Evolutionary conservation across 2,113 vertebrate species (phyloP).

Genomic region (Pituophis catenifer): DNA sequence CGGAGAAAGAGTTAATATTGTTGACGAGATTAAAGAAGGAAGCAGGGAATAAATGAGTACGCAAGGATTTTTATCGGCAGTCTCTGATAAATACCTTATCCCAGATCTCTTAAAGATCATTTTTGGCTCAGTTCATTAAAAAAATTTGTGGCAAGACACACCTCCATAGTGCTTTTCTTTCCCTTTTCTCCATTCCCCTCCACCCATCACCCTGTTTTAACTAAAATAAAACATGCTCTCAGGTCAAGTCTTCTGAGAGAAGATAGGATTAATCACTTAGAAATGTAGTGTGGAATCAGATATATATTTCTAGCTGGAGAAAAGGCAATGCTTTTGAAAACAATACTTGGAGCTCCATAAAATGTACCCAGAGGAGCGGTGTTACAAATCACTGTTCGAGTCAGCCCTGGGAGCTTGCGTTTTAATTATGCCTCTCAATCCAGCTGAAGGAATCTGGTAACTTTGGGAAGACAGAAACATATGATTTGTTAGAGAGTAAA

Average conservation of each 20-base stretch:
- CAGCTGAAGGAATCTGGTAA: constrained; percentile 20
- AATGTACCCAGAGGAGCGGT: constrained; percentile 37
- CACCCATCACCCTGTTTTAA: neutral
- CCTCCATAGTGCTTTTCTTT: neutral
- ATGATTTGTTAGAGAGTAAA: constrained; percentile 44
- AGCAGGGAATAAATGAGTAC: constrained; percentile 54
- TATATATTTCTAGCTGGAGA: constrained; percentile 25
- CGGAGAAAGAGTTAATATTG: constrained; percentile 69
- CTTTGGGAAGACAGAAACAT: constrained; percentile 43
- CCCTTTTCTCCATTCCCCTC: neutral
- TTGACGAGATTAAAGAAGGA: constrained; percentile 61
- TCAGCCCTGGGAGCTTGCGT: constrained; percentile 38
- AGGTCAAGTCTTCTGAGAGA: constrained; percentile 46
- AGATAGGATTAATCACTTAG: constrained; percentile 59
- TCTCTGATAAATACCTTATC: constrained; percentile 41
- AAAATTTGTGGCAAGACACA: constrained; percentile 46
- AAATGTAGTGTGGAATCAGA: constrained; percentile 53
- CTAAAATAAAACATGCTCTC: constrained; percentile 44
- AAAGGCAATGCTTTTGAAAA: constrained; percentile 49
- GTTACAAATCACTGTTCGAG: constrained; percentile 28
- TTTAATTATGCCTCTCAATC: constrained; percentile 34
- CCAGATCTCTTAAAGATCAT: constrained; percentile 41
- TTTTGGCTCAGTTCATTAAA: constrained; percentile 45
- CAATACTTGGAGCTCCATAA: constrained; percentile 53
- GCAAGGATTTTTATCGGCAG: constrained; percentile 62